A percentile compares a stretch with the other conserved stretches of the same genome.
Conservation (phyloP, 2,888 invertebrate species). For the Xestobium rufovillosum region DNA sequence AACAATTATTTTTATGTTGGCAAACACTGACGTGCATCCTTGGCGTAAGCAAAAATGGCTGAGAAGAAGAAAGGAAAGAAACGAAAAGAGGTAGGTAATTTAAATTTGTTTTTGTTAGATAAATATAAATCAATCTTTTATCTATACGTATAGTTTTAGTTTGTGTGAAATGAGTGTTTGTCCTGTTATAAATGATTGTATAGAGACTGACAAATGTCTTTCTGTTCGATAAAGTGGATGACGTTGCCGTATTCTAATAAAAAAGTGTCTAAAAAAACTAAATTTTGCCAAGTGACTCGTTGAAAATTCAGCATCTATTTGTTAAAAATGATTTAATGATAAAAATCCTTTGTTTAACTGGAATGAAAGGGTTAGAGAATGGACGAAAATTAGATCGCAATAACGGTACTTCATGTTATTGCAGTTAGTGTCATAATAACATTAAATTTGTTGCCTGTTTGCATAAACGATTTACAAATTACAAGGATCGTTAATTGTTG, state of each 20-base stretch:
- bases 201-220: neutral
- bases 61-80: conserved; percentile 58
- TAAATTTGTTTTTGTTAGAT: conserved; percentile 8
- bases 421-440: too few species aligned
- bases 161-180: too few species aligned
- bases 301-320: too few species aligned
- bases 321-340: too few species aligned
- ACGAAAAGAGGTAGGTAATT: conserved; percentile 52
- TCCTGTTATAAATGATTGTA: neutral
- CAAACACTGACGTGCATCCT: conserved; percentile 21
- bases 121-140: conserved; percentile 6
- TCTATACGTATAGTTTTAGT: neutral
- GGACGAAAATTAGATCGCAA: too few species aligned
- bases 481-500: neutral
- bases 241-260: conserved; percentile 20
- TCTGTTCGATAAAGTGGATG: conserved; percentile 11
- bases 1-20: conserved; percentile 14
- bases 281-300: too few species aligned
- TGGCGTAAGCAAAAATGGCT: conserved; percentile 49
- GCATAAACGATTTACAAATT: neutral
- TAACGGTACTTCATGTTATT: too few species aligned
- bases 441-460: too few species aligned
- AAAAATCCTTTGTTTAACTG: too few species aligned
- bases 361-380: too few species aligned
- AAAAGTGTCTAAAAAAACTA: neutral